Evolutionary conservation across 1,140 invertebrate genomes (phyloP), one percentile per base, ranked within the genome.

Genomic region (Neotoxoptera formosana): DNA sequence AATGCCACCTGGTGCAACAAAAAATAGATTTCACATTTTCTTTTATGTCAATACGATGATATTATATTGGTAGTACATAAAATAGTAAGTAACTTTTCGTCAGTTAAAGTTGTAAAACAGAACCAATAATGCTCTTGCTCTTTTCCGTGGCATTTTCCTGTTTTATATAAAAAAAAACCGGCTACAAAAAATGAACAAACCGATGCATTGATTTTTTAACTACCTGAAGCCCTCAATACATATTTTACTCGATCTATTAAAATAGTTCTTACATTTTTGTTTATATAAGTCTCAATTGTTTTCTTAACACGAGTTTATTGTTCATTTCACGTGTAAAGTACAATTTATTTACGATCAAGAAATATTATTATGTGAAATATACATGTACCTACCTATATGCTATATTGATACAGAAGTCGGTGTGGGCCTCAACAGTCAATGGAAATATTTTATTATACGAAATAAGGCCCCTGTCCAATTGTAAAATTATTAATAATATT

Each of bases 401-500:
- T 7, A 53, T 53, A 51, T 2, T 8, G 7, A 53, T 53, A 53
- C 1, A 17, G 30, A 30, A n/a, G 60, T 67, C 17, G 60, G 11
- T 2, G 30, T 67, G 30, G 30, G 17, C 30, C 1, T 30, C 30
- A 30, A 67, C 2, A 34, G n/a, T n/a, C 17, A n/a, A 76, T 76
- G n/a, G 14, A 41, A 2, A 41, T 17, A n/a, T n/a, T n/a, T 11
- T 17, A 17, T 76, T 76, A n/a, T 76, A 76, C 14, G n/a, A 17
- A n/a, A n/a, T n/a, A n/a, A 34, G n/a, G 1, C 30, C 30, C 14
- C 1, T n/a, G 17, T 0, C n/a, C 3, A n/a, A n/a, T 30, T n/a
- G 30, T n/a, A n/a, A 67, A 30, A 67, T n/a, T 11, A 67, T 67
- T n/a, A 2, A 51, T 51, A 51, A 67, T 67, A 60, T 11, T 60